Conservation (phyloP, 2,888 invertebrate genomes). For the Luffia ferchaultella region DNA sequence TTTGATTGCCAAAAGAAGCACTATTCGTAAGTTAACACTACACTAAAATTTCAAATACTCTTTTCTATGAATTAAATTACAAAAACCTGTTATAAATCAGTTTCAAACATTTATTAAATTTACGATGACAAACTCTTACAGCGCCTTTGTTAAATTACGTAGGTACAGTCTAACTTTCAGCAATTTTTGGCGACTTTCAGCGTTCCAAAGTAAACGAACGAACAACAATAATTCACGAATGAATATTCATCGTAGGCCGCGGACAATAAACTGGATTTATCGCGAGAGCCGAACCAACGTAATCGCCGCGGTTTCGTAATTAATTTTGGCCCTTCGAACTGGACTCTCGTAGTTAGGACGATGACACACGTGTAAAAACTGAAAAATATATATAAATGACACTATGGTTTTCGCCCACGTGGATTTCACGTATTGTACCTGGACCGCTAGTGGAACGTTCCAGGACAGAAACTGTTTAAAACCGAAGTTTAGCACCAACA, state of each 20-base stretch:
- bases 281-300: conserved; percentile 3
- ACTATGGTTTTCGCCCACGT: background rate
- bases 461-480: too few relatives aligned
- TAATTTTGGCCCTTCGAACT: conserved; percentile 3
- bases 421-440: too few relatives aligned
- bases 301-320: conserved; percentile 6
- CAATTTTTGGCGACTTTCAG: background rate
- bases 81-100: too few relatives aligned
- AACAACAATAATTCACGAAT: conserved; percentile 10
- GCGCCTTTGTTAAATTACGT: background rate
- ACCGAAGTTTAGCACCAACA: too few relatives aligned
- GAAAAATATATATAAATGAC: background rate
- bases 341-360: background rate
- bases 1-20: too few relatives aligned
- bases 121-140: background rate
- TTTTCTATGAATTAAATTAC: too few relatives aligned
- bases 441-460: too few relatives aligned
- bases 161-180: background rate
- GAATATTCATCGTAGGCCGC: conserved; percentile 18
- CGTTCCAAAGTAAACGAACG: background rate
- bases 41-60: too few relatives aligned
- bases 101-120: background rate
- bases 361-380: background rate
- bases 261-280: conserved; percentile 26
- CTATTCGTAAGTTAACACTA: too few relatives aligned